Base-by-base conservation (phyloP, 2,113 vertebrate species). In the Albula glossodonta region DNA sequence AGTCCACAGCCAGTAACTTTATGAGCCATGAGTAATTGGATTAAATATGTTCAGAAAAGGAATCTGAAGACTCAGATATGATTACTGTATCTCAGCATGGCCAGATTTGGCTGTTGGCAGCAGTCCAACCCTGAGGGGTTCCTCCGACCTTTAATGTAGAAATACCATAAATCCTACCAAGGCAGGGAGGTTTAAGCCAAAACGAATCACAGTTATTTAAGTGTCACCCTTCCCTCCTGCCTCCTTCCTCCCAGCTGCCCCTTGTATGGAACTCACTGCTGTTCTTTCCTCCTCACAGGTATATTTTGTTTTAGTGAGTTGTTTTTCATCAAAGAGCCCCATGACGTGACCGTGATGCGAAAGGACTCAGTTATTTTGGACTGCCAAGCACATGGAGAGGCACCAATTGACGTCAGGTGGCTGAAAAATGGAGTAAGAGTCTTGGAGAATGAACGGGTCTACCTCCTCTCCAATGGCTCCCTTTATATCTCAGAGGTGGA, bases 251-350 rank as follows among this genome's bases (percentile, higher is more conserved):
- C 48, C 48, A 56, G 81, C 19, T 57, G 31, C n/a, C 22, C 63
- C 63, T 70, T 17, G 63, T 22, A 3, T 52, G 4, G 25, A 79
- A 83, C 48, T 52, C 13, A 1, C 8, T 15, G 2, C 87, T 78
- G 57, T 57, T 87, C 63, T 87, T 25, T 80, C 4, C 78, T 63
- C 50, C 10, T 50, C 53, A 0, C 84, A 99, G 98, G 96, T 93
- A 89, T 94, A 87, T 95, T 95, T 88, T 96, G 96, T 93, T 97
- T 98, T 90, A 99, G 95, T 0, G 98, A 99, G 89, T 92, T 99
- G 90, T 97, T 97, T 85, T 99, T 99, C 93, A 92, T 97, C 93
- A 96, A 95, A 51, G 98, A 99, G 90, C 98, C 98, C 74, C 95
- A 95, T 90, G 97, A 98, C 84, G 83, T 96, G 85, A 96, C 94